phyloP scores from a whole-genome alignment of 2,888 invertebrate species.

The Anodontia alba region DNA sequence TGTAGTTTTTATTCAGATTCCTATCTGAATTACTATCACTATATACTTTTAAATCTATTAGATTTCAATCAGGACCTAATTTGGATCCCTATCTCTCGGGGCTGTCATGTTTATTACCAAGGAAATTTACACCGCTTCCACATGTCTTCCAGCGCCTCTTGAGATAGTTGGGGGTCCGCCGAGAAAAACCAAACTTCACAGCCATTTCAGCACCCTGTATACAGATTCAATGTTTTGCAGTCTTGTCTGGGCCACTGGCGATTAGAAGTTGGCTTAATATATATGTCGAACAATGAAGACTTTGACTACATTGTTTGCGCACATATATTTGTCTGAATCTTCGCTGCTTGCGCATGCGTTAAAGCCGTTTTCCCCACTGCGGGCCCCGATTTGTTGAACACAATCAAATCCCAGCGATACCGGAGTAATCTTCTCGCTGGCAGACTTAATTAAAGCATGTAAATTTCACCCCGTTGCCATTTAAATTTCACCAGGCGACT shows the following conservation, averaged over 20 bases:
- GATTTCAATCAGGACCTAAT: not conserved
- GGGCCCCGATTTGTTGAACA: too few relatives aligned
- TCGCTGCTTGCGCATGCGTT: too few relatives aligned
- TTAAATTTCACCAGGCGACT: constrained; percentile 19
- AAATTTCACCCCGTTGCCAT: constrained; percentile 11
- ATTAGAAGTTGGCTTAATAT: too few relatives aligned
- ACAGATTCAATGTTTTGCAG: too few relatives aligned
- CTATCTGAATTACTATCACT: not conserved
- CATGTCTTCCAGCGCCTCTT: not conserved
- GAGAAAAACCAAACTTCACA: too few relatives aligned
- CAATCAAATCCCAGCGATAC: not conserved
- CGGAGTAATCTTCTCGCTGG: not conserved
- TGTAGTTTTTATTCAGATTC: not conserved
- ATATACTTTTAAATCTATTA: constrained; percentile 4
- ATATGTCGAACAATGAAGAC: too few relatives aligned
- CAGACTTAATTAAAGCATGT: constrained; percentile 13
- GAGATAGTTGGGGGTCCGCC: too few relatives aligned
- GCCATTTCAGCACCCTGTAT: too few relatives aligned
- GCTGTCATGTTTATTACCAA: not conserved
- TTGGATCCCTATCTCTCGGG: not conserved
- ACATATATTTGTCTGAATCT: too few relatives aligned
- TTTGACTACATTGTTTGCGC: too few relatives aligned
- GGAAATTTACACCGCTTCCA: not conserved
- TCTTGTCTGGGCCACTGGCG: too few relatives aligned
- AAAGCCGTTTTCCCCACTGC: too few relatives aligned